phyloP scores from a whole-genome alignment of 2,113 vertebrate species.

The Anarhynchus alexandrinus region DNA sequence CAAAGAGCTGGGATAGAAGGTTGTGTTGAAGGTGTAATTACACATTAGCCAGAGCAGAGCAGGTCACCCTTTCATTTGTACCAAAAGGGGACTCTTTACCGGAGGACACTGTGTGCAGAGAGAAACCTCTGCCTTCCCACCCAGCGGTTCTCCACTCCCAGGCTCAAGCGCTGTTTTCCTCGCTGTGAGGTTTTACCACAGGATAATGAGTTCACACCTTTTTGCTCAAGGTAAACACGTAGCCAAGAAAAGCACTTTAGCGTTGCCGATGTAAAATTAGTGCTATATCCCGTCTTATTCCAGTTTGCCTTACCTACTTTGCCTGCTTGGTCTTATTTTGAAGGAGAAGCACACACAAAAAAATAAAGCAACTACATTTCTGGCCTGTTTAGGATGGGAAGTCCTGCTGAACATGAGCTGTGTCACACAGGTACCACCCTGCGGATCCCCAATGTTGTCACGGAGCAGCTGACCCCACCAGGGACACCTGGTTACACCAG shows the following conservation, averaged over 20 bases:
- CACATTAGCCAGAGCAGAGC: slow-evolving; percentile 10
- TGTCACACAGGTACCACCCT: background rate
- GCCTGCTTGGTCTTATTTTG: background rate
- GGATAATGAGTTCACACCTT: accelerated
- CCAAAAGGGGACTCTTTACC: background rate
- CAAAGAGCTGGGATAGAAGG: background rate
- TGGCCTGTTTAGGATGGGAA: background rate
- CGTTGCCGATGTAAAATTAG: background rate
- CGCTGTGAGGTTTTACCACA: background rate
- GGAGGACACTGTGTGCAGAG: background rate
- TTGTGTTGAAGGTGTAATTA: slow-evolving; percentile 9
- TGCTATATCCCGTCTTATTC: background rate
- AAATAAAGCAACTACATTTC: background rate
- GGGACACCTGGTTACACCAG: background rate
- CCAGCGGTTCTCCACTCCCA: background rate
- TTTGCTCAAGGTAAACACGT: background rate
- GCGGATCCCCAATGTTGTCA: background rate
- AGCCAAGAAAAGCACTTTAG: background rate
- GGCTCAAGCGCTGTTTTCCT: background rate
- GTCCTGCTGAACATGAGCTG: background rate
- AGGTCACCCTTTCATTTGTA: background rate
- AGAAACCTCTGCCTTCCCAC: background rate
- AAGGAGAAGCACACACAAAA: background rate
- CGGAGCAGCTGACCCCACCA: background rate
- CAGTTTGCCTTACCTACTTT: background rate